Evolutionary conservation across 2,113 vertebrate genomes (phyloP).

Genomic region (Aphelocoma coerulescens): DNA sequence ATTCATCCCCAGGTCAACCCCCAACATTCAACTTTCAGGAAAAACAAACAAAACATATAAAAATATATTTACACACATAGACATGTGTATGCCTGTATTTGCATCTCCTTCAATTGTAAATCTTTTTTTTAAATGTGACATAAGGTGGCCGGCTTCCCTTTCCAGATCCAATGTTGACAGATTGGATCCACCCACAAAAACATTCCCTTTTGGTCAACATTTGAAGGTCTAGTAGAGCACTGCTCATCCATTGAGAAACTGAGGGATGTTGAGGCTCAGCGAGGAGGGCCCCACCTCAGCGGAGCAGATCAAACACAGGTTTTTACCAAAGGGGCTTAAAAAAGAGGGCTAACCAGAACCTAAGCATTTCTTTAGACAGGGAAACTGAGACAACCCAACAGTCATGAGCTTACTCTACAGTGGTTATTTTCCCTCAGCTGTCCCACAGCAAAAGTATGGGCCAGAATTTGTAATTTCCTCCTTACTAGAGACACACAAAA

Average conservation of each 20-base stretch:
- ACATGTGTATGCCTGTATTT: neutral
- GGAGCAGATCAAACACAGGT: neutral
- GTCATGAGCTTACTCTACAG: neutral
- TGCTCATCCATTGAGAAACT: neutral
- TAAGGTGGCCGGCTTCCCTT: neutral
- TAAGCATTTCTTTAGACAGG: constrained; percentile 11
- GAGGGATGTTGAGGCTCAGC: neutral
- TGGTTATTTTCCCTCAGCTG: neutral
- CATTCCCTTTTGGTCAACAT: neutral
- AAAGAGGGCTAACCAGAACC: neutral
- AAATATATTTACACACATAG: neutral
- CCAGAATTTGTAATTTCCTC: neutral
- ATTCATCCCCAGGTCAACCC: neutral
- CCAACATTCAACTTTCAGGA: neutral
- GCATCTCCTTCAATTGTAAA: neutral
- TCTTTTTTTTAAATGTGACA: neutral
- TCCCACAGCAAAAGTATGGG: neutral
- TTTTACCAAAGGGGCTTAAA: neutral
- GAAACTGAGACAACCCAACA: neutral
- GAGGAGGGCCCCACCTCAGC: neutral
- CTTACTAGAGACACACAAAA: neutral
- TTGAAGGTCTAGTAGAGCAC: neutral
- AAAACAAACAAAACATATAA: neutral
- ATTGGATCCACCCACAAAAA: neutral
- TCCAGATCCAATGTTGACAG: neutral